Percentiles rank a stretch among this genome's conserved stretches.
Conservation (phyloP, 53 echinoderm and acorn worm species). For the Antedon mediterranea region DNA sequence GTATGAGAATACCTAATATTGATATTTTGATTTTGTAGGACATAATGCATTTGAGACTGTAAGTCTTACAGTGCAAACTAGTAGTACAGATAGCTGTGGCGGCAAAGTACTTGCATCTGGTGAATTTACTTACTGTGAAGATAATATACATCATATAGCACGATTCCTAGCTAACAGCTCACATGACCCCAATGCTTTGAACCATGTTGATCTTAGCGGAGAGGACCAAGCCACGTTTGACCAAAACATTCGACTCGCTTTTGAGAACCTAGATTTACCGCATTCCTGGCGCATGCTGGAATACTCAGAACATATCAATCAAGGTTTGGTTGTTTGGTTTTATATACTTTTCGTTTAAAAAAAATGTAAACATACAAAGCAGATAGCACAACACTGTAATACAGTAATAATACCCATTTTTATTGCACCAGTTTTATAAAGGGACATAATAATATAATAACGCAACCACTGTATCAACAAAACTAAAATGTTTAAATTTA, state of each 20-base stretch:
- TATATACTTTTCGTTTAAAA: too few relatives aligned
- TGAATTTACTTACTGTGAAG: neutral
- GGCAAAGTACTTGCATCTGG: neutral
- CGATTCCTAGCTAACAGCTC: conserved; percentile 80
- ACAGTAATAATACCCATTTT: too few relatives aligned
- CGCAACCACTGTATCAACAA: too few relatives aligned
- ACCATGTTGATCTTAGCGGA: conserved; percentile 57
- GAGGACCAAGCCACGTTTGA: conserved; percentile 79
- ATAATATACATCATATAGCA: neutral
- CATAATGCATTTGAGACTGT: neutral
- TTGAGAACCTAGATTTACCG: conserved; percentile 69
- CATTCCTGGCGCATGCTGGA: conserved; percentile 72
- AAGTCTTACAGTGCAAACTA: neutral
- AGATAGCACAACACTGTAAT: too few relatives aligned
- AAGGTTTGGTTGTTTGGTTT: conserved; percentile 69
- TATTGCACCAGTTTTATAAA: too few relatives aligned
- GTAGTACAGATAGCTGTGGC: neutral
- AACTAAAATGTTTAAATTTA: neutral
- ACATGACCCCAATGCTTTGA: conserved; percentile 58
- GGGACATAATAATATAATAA: too few relatives aligned
- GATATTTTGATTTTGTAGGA: neutral
- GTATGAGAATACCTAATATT: too few relatives aligned
- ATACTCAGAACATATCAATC: conserved; percentile 54
- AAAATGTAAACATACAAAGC: too few relatives aligned
- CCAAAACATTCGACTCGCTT: conserved; percentile 55